Conservation (phyloP, 2,888 invertebrate species). For the Phymatocera aterrima region DNA sequence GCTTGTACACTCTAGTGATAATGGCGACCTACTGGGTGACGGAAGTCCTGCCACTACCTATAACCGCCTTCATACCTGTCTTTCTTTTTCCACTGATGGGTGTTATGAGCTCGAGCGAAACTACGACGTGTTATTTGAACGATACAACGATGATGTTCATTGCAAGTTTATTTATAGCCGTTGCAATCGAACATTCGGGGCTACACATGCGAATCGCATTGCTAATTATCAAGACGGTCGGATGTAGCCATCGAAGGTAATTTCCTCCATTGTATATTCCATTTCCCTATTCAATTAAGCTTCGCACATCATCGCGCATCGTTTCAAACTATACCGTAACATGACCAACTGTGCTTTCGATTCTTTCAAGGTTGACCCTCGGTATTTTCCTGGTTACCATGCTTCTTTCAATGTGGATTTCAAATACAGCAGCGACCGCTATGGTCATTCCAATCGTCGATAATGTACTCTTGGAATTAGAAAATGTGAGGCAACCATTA, state of each 20-base stretch:
- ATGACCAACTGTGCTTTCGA: not conserved
- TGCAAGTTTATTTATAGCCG: conserved; percentile 93
- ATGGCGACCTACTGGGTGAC: conserved; percentile 92
- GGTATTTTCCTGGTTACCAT: conserved; percentile 92
- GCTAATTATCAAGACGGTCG: conserved; percentile 86
- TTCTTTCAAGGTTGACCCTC: conserved; percentile 81
- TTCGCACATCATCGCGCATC: not conserved
- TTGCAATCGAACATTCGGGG: conserved; percentile 93
- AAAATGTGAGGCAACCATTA: conserved; percentile 77
- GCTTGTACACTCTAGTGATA: conserved; percentile 87
- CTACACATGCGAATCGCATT: conserved; percentile 92
- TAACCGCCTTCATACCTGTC: conserved; percentile 90
- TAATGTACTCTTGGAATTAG: conserved; percentile 88
- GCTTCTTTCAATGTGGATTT: conserved; percentile 98
- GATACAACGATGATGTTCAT: conserved; percentile 92
- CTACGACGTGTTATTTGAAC: conserved; percentile 86
- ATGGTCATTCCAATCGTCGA: conserved; percentile 96
- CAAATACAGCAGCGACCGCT: conserved; percentile 94
- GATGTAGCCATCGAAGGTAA: conserved; percentile 82
- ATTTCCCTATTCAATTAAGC: too few species aligned
- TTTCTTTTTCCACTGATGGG: conserved; percentile 90
- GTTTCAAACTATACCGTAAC: conserved; percentile 28
- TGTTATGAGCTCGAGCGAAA: conserved; percentile 79
- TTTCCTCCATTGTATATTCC: not conserved
- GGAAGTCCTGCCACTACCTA: conserved; percentile 88